Evolutionary conservation across 2,888 invertebrate species (phyloP).

Genomic region (Tryphoninae sp.): DNA sequence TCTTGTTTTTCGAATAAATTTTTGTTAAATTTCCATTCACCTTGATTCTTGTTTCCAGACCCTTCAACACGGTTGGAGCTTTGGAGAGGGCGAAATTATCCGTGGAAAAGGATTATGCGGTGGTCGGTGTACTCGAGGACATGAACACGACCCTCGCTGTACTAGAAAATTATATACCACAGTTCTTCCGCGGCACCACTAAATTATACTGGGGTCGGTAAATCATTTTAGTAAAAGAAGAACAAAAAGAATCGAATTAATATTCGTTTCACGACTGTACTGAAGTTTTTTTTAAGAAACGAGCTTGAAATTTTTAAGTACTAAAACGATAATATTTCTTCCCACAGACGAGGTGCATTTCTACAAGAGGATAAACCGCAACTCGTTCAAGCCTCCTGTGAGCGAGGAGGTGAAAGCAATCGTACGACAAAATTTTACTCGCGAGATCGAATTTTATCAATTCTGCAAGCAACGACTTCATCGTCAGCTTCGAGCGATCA

Average conservation of each 20-base stretch:
- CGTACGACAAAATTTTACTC: constrained; percentile 92
- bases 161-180: constrained; percentile 92
- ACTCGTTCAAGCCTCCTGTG: constrained; percentile 93
- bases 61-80: constrained; percentile 92
- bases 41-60: constrained; percentile 82
- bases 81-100: constrained; percentile 92
- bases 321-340: constrained; percentile 51
- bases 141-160: constrained; percentile 92
- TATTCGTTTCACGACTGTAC: not conserved
- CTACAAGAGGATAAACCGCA: constrained; percentile 91
- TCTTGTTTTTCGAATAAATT: constrained; percentile 5
- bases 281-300: not conserved
- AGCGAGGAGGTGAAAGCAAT: constrained; percentile 93
- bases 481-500: constrained; percentile 89
- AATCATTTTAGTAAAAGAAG: not conserved
- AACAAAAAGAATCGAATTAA: too few species aligned
- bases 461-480: constrained; percentile 93
- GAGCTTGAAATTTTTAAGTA: not conserved
- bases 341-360: constrained; percentile 87
- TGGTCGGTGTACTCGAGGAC: constrained; percentile 94
- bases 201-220: constrained; percentile 90
- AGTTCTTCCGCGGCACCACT: constrained; percentile 91
- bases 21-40: not conserved
- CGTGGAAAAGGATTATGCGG: constrained; percentile 93
- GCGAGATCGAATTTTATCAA: constrained; percentile 95